Evolutionary conservation across 2,113 vertebrate species (phyloP).

Genomic region (Calypte anna): DNA sequence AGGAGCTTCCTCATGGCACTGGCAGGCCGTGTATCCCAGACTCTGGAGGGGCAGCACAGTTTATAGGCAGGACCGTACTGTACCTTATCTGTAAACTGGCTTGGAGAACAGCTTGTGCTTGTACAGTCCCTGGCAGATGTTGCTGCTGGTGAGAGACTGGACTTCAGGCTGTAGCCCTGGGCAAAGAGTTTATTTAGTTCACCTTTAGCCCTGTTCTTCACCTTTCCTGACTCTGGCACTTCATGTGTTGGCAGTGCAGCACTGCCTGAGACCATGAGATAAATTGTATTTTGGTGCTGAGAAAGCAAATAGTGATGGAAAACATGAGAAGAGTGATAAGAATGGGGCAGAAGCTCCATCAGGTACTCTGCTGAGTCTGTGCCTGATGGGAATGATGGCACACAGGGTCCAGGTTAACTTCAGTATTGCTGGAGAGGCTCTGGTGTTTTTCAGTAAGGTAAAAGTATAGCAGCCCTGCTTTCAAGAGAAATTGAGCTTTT

Average conservation of each 20-base stretch:
- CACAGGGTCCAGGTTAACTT: background rate
- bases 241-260: background rate
- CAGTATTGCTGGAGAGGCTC: background rate
- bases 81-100: background rate
- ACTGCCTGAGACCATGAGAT: background rate
- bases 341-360: background rate
- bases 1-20: background rate
- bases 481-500: background rate
- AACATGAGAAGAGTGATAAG: background rate
- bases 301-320: background rate
- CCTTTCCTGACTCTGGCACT: background rate
- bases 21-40: background rate
- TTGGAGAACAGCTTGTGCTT: background rate
- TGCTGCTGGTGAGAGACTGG: background rate
- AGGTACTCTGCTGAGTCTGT: background rate
- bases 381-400: accelerated
- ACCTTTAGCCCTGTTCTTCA: background rate
- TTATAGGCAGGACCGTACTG: background rate
- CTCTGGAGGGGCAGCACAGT: background rate
- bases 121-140: background rate
- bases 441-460: background rate
- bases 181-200: background rate
- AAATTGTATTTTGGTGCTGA: background rate
- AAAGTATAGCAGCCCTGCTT: background rate
- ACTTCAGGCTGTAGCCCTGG: background rate